Base-by-base conservation (phyloP, 1,140 invertebrate species). In the Chrysomallon squamiferum region DNA sequence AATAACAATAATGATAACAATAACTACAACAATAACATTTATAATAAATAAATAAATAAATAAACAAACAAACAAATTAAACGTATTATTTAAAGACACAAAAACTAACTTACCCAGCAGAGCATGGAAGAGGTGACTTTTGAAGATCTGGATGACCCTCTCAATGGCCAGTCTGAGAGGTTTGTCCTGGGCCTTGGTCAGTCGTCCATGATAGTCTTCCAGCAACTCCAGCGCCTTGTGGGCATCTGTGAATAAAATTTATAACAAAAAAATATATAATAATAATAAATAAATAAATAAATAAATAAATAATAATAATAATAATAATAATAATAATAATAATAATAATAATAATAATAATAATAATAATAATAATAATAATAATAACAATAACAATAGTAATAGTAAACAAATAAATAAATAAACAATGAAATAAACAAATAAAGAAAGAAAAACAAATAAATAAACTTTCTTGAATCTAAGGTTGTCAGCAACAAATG, bases 131-230 rank as follows among this genome's bases (percentile, higher is more conserved):
- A 99, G 91, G 72, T 95, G 89, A 72, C 94, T 97, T 87, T 98
- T 98, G 89, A 98, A 98, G 85, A 98, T 97, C 66, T 94, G 89
- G 80, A 98, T 98, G 79, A 99, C 95, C 75, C 95, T 90, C 87
- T 99, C 96, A 80, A 98, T 97, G 72, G 95, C 95, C 71, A 94
- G 91, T 75, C 95, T 90, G 52, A 98, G 89, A 79, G 96, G 95
- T 78, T 95, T 93, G 87, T 98, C 95, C 83, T 96, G 93, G 25
- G 95, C 93, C 82, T 92, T 92, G 49, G 91, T 93, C 74, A 98
- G 87, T 82, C 95, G 94, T 65, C 92, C 92, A 86, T 97, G 95
- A 87, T 98, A 98, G 85, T 98, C 96, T 88, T 99, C 96, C 76
- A 99, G 89, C 75, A 98, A 89, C 88, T 98, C 96, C 78, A 99